Percentiles rank a stretch among this genome's conserved stretches.
Evolutionary conservation across 2,797 vertebrate genomes (phyloP).

Genomic region (Micropoecilia bifurca): DNA sequence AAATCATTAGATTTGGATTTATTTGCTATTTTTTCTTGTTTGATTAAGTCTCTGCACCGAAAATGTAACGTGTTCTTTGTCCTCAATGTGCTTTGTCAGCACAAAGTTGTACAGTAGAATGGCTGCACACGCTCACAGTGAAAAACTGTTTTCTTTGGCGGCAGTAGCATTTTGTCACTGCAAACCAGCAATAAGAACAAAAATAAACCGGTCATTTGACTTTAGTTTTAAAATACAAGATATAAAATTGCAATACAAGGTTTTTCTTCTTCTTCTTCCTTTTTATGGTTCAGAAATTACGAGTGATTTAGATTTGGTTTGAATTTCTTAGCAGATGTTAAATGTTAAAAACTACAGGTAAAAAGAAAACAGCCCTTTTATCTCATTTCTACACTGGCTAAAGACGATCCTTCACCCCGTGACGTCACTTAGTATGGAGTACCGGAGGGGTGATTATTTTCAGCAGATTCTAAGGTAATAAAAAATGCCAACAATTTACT

Average conservation of each 20-base stretch:
- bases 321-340: neutral
- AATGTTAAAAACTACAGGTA: neutral
- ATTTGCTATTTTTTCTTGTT: slow-evolving; percentile 47
- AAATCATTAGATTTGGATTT: slow-evolving; percentile 64
- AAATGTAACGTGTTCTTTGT: slow-evolving; percentile 36
- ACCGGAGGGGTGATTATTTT: neutral
- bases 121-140: slow-evolving; percentile 52
- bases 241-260: neutral
- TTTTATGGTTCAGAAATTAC: neutral
- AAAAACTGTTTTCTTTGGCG: slow-evolving; percentile 36
- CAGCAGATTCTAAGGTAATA: neutral
- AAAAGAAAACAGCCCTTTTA: neutral
- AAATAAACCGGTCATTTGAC: neutral
- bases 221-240: neutral
- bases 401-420: neutral
- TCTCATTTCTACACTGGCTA: neutral
- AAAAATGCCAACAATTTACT: neutral
- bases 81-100: slow-evolving; percentile 64
- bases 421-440: neutral
- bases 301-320: neutral
- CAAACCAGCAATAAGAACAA: neutral
- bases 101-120: slow-evolving; percentile 68
- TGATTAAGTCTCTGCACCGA: slow-evolving; percentile 42
- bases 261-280: neutral
- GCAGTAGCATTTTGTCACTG: neutral